These are phyloP conservation scores for Thumatha senex DNA, from an alignment of 2,888 invertebrate species.

Conservation along the genomic window DNA sequence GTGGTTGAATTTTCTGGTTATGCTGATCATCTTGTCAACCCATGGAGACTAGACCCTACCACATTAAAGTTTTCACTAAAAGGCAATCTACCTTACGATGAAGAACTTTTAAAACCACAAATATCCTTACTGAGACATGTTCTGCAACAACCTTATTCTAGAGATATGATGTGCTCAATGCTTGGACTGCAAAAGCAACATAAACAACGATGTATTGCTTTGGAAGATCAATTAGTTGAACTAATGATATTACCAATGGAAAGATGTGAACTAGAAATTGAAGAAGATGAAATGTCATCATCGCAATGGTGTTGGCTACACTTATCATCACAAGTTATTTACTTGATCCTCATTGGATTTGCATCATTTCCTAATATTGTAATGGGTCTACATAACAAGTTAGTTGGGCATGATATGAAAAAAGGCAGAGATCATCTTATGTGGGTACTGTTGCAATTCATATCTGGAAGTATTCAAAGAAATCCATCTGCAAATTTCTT, in stretches of 20 bases:
- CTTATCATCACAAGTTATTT: constrained; percentile 96
- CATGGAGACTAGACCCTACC: constrained; percentile 95
- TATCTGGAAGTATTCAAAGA: constrained; percentile 97
- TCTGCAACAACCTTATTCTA: constrained; percentile 96
- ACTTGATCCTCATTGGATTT: constrained; percentile 96
- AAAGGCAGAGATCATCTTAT: constrained; percentile 98
- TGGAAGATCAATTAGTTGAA: constrained; percentile 97
- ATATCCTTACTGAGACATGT: constrained; percentile 94
- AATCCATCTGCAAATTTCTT: constrained; percentile 95
- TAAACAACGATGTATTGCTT: constrained; percentile 92
- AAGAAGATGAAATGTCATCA: constrained; percentile 84
- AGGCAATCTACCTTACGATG: constrained; percentile 93
- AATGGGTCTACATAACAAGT: constrained; percentile 92
- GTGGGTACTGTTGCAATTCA: constrained; percentile 99
- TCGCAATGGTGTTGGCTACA: constrained; percentile 96
- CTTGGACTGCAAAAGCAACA: constrained; percentile 96
- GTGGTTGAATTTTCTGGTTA: constrained; percentile 97
- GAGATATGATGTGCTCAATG: constrained; percentile 98
- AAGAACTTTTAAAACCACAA: constrained; percentile 94
- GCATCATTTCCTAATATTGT: constrained; percentile 97
- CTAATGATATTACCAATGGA: constrained; percentile 96
- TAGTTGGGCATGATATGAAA: constrained; percentile 90
- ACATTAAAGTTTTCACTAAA: constrained; percentile 86
- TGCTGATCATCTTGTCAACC: constrained; percentile 94
- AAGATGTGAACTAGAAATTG: constrained; percentile 88